phyloP scores from a whole-genome alignment of 2,797 vertebrate species.

The Diplodus puntazzo region DNA sequence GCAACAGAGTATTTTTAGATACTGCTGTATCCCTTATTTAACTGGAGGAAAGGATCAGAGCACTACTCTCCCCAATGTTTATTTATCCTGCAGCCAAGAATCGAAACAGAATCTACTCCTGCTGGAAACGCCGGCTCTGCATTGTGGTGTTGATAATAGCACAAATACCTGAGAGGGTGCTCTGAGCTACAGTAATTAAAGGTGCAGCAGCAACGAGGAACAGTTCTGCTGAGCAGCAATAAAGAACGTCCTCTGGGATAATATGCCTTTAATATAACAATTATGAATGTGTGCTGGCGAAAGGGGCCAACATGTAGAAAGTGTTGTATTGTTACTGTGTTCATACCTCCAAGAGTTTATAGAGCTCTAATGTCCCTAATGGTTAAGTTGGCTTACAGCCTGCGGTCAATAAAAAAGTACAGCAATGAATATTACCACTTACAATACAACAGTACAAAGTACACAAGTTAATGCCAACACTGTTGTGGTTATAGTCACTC shows the following conservation, averaged over 20 bases:
- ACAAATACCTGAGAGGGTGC: constrained; percentile 39
- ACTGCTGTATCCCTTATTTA: too few species aligned
- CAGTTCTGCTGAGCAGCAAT: constrained; percentile 15
- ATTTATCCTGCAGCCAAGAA: constrained; percentile 5
- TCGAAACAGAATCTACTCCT: constrained; percentile 5
- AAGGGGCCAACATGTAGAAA: not conserved
- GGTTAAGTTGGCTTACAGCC: not conserved
- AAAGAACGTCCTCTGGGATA: constrained; percentile 1
- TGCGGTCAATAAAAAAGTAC: not conserved
- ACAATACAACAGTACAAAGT: not conserved
- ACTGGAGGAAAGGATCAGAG: too few species aligned
- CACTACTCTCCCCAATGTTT: too few species aligned
- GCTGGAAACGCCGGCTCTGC: constrained; percentile 2
- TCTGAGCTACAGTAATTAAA: constrained; percentile 29
- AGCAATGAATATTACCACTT: not conserved
- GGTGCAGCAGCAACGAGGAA: constrained; percentile 4
- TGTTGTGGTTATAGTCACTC: not conserved
- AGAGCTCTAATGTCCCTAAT: not conserved
- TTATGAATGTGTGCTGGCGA: constrained; percentile 16
- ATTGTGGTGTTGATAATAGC: constrained; percentile 18
- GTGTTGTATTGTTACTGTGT: not conserved
- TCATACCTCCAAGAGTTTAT: not conserved
- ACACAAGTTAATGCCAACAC: not conserved
- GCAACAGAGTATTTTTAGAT: too few species aligned
- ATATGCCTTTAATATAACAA: constrained; percentile 9